These are phyloP conservation scores for Aporrectodea caliginosa DNA, from an alignment of 1,140 invertebrate species.

Conservation along the genomic window DNA sequence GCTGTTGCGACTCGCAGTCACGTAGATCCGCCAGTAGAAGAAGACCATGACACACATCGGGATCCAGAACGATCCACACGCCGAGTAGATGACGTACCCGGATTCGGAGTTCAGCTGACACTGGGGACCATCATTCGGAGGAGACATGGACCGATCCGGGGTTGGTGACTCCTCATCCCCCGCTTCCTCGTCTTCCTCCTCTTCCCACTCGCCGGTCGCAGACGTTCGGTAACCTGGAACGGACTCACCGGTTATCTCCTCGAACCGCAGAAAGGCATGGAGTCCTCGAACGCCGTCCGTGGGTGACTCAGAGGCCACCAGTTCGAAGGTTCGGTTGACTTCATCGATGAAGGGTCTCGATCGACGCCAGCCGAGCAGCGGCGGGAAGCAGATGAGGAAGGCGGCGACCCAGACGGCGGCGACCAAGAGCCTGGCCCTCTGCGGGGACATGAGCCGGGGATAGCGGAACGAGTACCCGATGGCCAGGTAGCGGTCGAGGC, in stretches of 20 bases:
- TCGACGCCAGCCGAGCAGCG: constrained; percentile 90
- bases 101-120: constrained; percentile 79
- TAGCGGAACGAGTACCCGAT: constrained; percentile 54
- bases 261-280: background rate
- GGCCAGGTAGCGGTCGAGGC: constrained; percentile 56
- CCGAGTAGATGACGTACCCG: constrained; percentile 88
- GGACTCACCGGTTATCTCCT: background rate
- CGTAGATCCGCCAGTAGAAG: constrained; percentile 91
- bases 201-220: background rate
- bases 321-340: constrained; percentile 7
- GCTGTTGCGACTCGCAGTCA: constrained; percentile 79
- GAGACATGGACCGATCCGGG: background rate
- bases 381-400: constrained; percentile 94
- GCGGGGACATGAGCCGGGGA: constrained; percentile 40
- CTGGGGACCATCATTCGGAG: constrained; percentile 47
- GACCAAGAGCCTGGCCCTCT: constrained; percentile 81
- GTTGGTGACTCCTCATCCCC: background rate
- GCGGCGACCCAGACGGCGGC: constrained; percentile 88
- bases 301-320: constrained; percentile 41
- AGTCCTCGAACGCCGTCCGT: background rate
- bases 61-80: constrained; percentile 86
- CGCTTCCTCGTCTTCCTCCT: background rate
- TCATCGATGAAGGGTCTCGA: background rate
- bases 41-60: constrained; percentile 94
- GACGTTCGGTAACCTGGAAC: background rate